Evolutionary conservation across 2,797 vertebrate genomes (phyloP).

Genomic region (Microctenopoma stevenorrisi): DNA sequence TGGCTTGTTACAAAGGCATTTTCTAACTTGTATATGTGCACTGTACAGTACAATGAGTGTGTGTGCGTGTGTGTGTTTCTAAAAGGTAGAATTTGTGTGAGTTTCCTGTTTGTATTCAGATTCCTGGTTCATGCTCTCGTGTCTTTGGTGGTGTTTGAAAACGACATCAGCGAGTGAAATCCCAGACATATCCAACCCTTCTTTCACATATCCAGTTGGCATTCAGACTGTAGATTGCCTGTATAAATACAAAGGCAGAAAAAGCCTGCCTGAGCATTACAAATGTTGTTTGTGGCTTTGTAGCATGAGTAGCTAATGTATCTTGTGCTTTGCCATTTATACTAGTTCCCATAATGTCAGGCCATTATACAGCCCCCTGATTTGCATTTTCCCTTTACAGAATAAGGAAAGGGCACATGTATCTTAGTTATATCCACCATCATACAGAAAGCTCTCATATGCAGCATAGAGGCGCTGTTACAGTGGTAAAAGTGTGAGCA

Average conservation of each 20-base stretch:
- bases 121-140: not conserved
- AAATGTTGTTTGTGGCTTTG: conserved; percentile 27
- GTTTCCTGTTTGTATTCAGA: not conserved
- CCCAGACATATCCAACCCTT: not conserved
- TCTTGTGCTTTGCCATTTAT: conserved; percentile 30
- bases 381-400: conserved; percentile 36
- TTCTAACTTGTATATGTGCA: not conserved
- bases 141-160: conserved; percentile 41
- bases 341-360: conserved; percentile 28
- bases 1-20: too few species aligned
- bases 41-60: not conserved
- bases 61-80: not conserved
- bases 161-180: conserved; percentile 2
- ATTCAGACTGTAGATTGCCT: conserved; percentile 19
- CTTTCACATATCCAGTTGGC: conserved; percentile 19
- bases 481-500: conserved; percentile 36
- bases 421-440: conserved; percentile 17
- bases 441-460: conserved; percentile 6
- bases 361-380: conserved; percentile 17
- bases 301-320: conserved; percentile 35
- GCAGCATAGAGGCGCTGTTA: conserved; percentile 2
- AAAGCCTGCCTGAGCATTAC: conserved; percentile 4
- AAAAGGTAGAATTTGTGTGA: not conserved
- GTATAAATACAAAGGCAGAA: conserved; percentile 16
- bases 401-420: conserved; percentile 41